Percentiles rank a stretch among this genome's conserved stretches.
Evolutionary conservation across 2,113 vertebrate species (phyloP).

Genomic region (Antechinus flavipes): DNA sequence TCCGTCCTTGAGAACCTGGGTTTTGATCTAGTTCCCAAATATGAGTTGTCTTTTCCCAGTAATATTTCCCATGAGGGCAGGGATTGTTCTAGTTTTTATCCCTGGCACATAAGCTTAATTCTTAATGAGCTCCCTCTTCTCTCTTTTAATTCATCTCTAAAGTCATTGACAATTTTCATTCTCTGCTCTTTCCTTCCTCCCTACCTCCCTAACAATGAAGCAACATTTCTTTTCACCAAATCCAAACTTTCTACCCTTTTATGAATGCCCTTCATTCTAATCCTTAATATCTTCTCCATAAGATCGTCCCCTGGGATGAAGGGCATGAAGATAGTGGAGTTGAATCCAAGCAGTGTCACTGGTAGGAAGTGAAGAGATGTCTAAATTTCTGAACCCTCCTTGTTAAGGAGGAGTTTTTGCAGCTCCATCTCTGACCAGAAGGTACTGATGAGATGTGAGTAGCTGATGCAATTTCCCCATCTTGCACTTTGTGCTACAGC

Average conservation of each 20-base stretch:
- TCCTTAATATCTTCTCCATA: background rate
- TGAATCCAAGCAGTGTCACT: no score
- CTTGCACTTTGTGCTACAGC: no score
- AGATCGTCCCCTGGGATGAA: background rate
- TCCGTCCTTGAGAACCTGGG: background rate
- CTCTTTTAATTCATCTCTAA: background rate
- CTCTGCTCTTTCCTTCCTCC: background rate
- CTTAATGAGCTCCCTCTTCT: background rate
- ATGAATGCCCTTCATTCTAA: background rate
- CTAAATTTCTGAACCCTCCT: no score
- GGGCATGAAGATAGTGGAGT: no score
- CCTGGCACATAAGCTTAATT: background rate
- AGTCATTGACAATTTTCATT: background rate
- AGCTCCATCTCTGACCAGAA: no score
- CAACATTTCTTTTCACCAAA: background rate
- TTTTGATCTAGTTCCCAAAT: background rate
- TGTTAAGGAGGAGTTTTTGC: no score
- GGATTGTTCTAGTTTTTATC: background rate
- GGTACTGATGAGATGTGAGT: no score
- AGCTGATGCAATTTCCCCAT: no score
- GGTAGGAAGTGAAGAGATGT: no score
- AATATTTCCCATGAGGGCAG: background rate
- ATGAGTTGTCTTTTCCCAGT: background rate
- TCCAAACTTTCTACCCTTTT: background rate
- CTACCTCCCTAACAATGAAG: background rate